Percentiles rank a stretch among this genome's conserved stretches.
Evolutionary conservation across 2,888 invertebrate species (phyloP).

Genomic region (Temnothorax unifasciatus): DNA sequence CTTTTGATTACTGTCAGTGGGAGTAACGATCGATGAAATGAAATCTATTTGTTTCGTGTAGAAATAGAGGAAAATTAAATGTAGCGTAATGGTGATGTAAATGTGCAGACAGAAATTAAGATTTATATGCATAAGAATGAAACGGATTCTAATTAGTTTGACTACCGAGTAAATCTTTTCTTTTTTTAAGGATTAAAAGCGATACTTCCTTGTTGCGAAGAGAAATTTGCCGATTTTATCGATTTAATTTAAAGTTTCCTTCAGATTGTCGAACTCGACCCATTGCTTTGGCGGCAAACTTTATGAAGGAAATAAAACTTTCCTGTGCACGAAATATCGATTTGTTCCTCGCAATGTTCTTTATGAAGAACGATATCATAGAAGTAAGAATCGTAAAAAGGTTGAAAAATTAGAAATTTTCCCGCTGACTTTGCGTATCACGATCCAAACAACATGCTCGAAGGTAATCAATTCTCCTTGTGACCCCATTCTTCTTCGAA

Average conservation of each 20-base stretch:
- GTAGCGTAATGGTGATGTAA: not conserved
- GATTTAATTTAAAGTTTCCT: conserved; percentile 67
- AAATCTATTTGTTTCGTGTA: conserved; percentile 20
- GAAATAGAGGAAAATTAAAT: not conserved
- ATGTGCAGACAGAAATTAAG: not conserved
- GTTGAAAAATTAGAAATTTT: conserved; percentile 30
- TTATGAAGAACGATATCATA: conserved; percentile 30
- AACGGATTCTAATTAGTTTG: not conserved
- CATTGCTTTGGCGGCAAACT: conserved; percentile 36
- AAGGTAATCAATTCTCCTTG: conserved; percentile 47
- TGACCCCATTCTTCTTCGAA: conserved; percentile 35
- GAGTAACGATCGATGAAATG: conserved; percentile 31
- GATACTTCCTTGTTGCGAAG: conserved; percentile 4
- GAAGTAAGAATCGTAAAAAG: not conserved
- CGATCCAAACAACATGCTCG: conserved; percentile 14
- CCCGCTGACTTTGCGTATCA: conserved; percentile 16
- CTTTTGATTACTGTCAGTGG: conserved; percentile 44
- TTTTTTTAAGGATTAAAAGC: not conserved
- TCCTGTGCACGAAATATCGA: conserved; percentile 57
- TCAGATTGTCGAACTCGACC: conserved; percentile 45
- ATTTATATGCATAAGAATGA: not conserved
- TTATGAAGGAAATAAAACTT: conserved; percentile 50
- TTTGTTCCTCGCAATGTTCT: conserved; percentile 41
- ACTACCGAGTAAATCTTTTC: conserved; percentile 14
- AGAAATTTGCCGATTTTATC: conserved; percentile 50